These are phyloP conservation scores for Caloenas nicobarica DNA, from an alignment of 2,113 vertebrate genomes.

Conservation along the genomic window DNA sequence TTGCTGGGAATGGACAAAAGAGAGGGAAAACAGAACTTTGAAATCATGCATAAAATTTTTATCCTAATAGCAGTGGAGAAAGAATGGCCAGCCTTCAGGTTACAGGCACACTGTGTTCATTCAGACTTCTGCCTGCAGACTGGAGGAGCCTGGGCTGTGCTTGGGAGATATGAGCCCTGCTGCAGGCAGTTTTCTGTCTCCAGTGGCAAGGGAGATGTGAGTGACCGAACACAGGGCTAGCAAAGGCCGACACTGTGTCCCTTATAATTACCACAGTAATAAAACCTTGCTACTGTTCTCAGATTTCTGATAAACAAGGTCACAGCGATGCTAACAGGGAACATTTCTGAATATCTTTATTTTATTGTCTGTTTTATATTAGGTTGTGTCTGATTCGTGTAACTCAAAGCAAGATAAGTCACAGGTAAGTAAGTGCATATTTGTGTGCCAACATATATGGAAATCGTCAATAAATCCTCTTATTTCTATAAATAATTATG, in stretches of 20 bases:
- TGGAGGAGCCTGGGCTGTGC: background rate
- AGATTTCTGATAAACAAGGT: background rate
- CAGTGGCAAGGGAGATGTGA: background rate
- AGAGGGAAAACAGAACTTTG: background rate
- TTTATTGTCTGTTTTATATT: background rate
- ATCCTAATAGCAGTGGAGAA: background rate
- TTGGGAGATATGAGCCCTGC: background rate
- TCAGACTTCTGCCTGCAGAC: background rate
- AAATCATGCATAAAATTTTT: background rate
- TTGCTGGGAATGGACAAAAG: background rate
- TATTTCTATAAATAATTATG: background rate
- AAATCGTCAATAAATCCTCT: background rate
- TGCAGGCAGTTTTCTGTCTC: background rate
- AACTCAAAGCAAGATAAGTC: background rate
- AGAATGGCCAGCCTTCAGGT: background rate
- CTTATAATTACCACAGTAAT: background rate
- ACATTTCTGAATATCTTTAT: background rate
- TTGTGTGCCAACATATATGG: rapidly evolving
- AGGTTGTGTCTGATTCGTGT: background rate
- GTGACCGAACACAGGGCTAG: background rate
- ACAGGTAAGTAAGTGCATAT: background rate
- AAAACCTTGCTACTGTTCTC: background rate
- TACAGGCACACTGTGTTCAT: background rate
- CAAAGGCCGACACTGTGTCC: background rate
- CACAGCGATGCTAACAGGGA: background rate